Base-by-base conservation (phyloP, 2,113 vertebrate species). In the Hyaena hyaena region DNA sequence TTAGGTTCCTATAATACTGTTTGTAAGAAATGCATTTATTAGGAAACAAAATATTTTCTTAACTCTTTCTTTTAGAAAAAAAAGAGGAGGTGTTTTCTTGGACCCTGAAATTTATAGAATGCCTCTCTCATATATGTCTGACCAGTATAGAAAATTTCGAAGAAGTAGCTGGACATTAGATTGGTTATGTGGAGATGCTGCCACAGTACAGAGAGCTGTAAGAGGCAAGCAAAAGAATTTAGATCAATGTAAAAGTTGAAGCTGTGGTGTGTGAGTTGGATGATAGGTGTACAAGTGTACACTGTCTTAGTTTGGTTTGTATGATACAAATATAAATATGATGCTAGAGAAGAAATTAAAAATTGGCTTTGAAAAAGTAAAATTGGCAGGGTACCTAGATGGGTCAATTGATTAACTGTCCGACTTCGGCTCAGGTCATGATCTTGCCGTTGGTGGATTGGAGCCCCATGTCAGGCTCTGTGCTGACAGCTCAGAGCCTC, bases 31-130 rank as follows among this genome's bases (percentile, higher is more conserved):
- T 81, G 39, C 28, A 93, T 71, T 97, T 95, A 66, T 35, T 87
- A 93, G 19, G 61, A n/a, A 91, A 93, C 71, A 92, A 71, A 94
- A 55, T 76, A 50, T 77, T 97, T 73, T 39, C 8, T 88, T 48
- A 87, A 65, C 39, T 97, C 31, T 96, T 94, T 93, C 61, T 94
- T 93, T 94, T 90, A 93, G 35, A 82, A 14, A 96, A 95, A 94
- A 95, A 96, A 58, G 68, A 88, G 6, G 12, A 93, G 4, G 88
- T 91, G 15, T 77, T 94, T 93, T 82, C 17, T 94, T 91, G 58
- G 63, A 68, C 69, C 55, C 39, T 73, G 73, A 93, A 82, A 45
- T 82, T 88, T 81, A 24, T 95, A 65, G 33, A 93, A 65, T 66
- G 26, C 79, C n/a, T 81, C 68, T 89, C 48, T 76, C 15, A 28